These are phyloP conservation scores for Taeniopygia guttata DNA, from an alignment of 2,797 vertebrate genomes.

Conservation along the genomic window DNA sequence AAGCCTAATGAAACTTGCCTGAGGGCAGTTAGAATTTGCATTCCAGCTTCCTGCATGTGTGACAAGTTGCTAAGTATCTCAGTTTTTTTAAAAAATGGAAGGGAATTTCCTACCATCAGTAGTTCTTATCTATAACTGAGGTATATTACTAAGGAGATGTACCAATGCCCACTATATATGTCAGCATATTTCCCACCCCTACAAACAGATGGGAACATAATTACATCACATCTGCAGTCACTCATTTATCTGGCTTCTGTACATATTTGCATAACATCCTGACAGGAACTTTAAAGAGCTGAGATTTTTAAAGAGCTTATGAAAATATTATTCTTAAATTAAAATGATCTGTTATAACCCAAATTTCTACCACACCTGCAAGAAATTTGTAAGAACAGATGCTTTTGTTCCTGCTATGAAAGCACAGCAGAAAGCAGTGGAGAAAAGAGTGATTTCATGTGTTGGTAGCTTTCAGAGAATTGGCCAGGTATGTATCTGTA, in stretches of 20 bases:
- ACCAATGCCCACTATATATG: neutral
- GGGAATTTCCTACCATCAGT: neutral
- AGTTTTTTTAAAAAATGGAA: neutral
- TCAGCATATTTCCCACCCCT: neutral
- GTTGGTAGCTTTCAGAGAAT: neutral
- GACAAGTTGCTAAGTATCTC: neutral
- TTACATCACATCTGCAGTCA: neutral
- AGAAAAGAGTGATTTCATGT: neutral
- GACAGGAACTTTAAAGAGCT: neutral
- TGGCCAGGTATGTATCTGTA: neutral
- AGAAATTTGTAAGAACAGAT: neutral
- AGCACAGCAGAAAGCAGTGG: neutral
- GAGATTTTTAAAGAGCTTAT: neutral
- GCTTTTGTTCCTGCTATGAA: neutral
- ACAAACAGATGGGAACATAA: neutral
- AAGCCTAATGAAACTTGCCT: constrained; percentile 38
- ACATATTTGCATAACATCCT: neutral
- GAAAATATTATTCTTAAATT: neutral
- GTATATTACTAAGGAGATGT: neutral
- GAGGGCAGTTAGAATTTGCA: constrained; percentile 36
- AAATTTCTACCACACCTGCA: neutral
- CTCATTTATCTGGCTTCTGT: neutral
- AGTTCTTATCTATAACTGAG: neutral
- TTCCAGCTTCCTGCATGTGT: neutral
- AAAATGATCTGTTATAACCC: neutral